Evolutionary conservation across 2,113 vertebrate genomes (phyloP).

Genomic region (Cacatua alba): DNA sequence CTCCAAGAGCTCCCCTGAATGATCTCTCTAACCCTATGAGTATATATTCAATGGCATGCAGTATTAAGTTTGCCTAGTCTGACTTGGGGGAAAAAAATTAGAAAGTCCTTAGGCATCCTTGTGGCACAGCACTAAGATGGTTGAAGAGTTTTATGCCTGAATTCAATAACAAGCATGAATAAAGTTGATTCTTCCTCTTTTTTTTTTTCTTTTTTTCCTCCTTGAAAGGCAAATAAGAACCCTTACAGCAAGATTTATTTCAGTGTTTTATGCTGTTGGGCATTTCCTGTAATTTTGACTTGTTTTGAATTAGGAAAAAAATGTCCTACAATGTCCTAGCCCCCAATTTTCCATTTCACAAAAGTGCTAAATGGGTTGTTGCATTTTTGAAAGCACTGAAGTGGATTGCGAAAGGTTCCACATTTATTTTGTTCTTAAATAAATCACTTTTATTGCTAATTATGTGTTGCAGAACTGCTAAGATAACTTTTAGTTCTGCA

Average conservation of each 20-base stretch:
- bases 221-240: conserved; percentile 42
- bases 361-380: conserved; percentile 19
- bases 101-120: conserved; percentile 1
- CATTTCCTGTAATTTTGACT: conserved; percentile 67
- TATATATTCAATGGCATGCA: not conserved
- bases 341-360: conserved; percentile 43
- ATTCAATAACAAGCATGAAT: conserved; percentile 51
- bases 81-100: not conserved
- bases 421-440: conserved; percentile 47
- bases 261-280: conserved; percentile 38
- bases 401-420: conserved; percentile 39
- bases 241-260: conserved; percentile 61
- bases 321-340: conserved; percentile 20
- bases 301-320: conserved; percentile 54
- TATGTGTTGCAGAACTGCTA: conserved; percentile 6
- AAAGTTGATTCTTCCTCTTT: conserved; percentile 12
- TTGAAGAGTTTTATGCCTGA: conserved; percentile 49
- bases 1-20: not conserved
- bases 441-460: conserved; percentile 39
- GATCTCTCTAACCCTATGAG: not conserved
- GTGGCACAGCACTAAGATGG: conserved; percentile 18
- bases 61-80: not conserved
- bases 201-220: not conserved
- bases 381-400: conserved; percentile 36
- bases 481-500: conserved; percentile 25